Evolutionary conservation across 2,797 vertebrate species (phyloP).

Genomic region (Nannoperca obscura): DNA sequence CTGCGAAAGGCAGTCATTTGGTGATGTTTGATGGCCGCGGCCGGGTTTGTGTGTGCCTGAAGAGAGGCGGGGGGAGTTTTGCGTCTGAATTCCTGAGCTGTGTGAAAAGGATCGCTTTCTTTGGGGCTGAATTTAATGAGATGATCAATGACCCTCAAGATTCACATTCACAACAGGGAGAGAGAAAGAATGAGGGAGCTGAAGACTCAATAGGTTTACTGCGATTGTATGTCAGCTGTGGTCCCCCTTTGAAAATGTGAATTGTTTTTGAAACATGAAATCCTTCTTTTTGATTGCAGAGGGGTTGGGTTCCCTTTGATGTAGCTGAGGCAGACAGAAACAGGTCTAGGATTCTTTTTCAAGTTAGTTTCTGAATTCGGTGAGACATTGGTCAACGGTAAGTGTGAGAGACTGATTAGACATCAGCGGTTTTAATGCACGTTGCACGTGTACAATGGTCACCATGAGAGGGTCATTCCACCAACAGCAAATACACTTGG

Average conservation of each 20-base stretch:
- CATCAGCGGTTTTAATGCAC: conserved; percentile 53
- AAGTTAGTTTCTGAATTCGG: conserved; percentile 71
- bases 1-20: conserved; percentile 78
- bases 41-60: conserved; percentile 76
- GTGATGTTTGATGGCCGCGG: conserved; percentile 79
- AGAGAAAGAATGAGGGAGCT: conserved; percentile 74
- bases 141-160: conserved; percentile 84
- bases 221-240: conserved; percentile 78
- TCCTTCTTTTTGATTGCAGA: conserved; percentile 79
- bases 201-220: conserved; percentile 82
- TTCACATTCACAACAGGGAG: conserved; percentile 80
- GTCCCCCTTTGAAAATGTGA: conserved; percentile 79
- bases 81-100: conserved; percentile 83
- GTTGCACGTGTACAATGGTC: conserved; percentile 56
- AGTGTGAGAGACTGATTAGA: conserved; percentile 67
- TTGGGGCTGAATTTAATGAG: conserved; percentile 79
- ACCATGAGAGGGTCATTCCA: conserved; percentile 63
- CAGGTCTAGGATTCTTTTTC: conserved; percentile 77
- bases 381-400: conserved; percentile 68
- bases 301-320: conserved; percentile 77
- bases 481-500: conserved; percentile 70
- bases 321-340: conserved; percentile 75
- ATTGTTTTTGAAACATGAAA: conserved; percentile 84
- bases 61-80: conserved; percentile 74
- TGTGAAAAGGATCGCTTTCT: conserved; percentile 82